Base-by-base conservation (phyloP, 2,888 invertebrate genomes). In the Cheilosia soror region DNA sequence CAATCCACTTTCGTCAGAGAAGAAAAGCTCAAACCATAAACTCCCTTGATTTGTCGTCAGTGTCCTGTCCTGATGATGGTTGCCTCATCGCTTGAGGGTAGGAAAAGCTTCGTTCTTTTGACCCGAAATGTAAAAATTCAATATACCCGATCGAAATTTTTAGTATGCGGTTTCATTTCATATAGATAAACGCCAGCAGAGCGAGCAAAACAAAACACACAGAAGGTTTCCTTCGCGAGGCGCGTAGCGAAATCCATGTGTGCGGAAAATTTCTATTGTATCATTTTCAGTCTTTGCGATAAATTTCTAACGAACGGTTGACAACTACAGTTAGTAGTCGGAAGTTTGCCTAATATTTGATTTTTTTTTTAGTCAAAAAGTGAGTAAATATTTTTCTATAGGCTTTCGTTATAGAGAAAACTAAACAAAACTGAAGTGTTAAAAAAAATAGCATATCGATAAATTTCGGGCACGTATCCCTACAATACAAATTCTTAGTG, bases 71-170 rank as follows among this genome's bases (percentile, higher is more conserved):
- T 75, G 71, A 6, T 11, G 37, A 11, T 71, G 55, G 71, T 44
- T 55, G 71, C 37, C 58, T 76, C 25, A 66, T 60, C 44, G 65
- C 71, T 75, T 63, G 7, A 57, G 80, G 76, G 72, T 63, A 49
- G 76, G 6, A 68, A 81, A 81, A 85, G 85, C 85, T 85, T 81
- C 25, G n/a, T 77, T 81, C 76, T 81, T 81, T 85, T 85, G 85
- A 85, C 85, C 85, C 77, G 85, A 85, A 85, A 85, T 81, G 72
- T 72, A 71, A 85, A 84, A 75, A 80, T 75, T 60, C 84, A 75
- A 80, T 84, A 84, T 37, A 85, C 72, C 76, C 81, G 85, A 85
- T 81, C 71, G 81, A 85, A 85, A 72, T 71, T 85, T 37, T 85
- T 49, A 85, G 81, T 81, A 63, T 85, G 85, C 76, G 85, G 81